These are phyloP conservation scores for Cacatua alba DNA, from an alignment of 2,113 vertebrate species.

Conservation along the genomic window DNA sequence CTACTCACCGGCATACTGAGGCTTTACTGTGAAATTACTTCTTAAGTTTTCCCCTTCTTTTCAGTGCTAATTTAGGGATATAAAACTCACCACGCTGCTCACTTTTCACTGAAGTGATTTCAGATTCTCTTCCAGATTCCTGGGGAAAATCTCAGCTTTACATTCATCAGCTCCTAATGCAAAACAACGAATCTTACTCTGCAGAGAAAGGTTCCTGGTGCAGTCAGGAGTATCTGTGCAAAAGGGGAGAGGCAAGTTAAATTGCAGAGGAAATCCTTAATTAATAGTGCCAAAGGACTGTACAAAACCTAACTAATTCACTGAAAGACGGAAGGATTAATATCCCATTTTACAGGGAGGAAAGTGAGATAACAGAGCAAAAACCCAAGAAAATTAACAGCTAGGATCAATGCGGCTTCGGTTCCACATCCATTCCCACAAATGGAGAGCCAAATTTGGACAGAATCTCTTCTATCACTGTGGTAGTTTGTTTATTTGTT, in stretches of 20 bases:
- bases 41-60: background rate
- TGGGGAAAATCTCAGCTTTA: conserved; percentile 62
- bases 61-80: conserved; percentile 19
- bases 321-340: conserved; percentile 17
- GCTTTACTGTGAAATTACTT: conserved; percentile 38
- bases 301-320: conserved; percentile 17
- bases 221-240: background rate
- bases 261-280: conserved; percentile 36
- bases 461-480: background rate
- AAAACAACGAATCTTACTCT: conserved; percentile 55
- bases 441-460: background rate
- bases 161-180: conserved; percentile 58
- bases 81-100: conserved; percentile 55
- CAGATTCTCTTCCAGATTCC: conserved; percentile 70
- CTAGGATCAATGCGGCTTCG: background rate
- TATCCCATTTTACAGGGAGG: conserved; percentile 2
- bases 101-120: conserved; percentile 64
- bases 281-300: conserved; percentile 6
- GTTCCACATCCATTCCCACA: background rate
- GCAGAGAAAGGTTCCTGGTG: background rate
- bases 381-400: conserved; percentile 25
- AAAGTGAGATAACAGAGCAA: conserved; percentile 14
- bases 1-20: conserved; percentile 19
- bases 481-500: background rate
- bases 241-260: background rate